Conservation (phyloP, 2,888 invertebrate species). For the Drosophila bunnanda region DNA sequence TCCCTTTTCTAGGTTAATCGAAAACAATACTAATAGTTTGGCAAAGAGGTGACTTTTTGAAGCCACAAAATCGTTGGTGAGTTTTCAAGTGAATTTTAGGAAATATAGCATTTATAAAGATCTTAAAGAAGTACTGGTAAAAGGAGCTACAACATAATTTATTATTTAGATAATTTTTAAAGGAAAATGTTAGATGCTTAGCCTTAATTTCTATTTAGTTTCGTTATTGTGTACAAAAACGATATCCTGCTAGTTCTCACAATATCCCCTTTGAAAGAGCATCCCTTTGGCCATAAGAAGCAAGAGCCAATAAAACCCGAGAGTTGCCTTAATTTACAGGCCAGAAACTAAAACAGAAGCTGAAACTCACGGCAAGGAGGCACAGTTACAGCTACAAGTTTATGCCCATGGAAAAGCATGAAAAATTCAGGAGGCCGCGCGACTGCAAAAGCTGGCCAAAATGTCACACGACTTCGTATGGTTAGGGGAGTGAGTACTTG, state of each 20-base stretch:
- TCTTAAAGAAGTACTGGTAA: not conserved
- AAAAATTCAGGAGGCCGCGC: conserved; percentile 77
- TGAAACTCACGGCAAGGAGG: conserved; percentile 37
- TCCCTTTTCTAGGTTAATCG: conserved; percentile 4
- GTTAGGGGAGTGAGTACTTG: conserved; percentile 1
- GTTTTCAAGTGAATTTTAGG: too few species aligned
- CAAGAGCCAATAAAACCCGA: conserved; percentile 66
- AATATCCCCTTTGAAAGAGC: not conserved
- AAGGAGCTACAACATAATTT: not conserved
- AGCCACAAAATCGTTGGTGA: not conserved
- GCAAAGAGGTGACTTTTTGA: not conserved
- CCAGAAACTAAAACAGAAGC: conserved; percentile 26
- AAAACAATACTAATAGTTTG: conserved; percentile 2
- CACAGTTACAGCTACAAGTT: conserved; percentile 52
- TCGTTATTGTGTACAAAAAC: not conserved
- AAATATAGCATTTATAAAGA: not conserved
- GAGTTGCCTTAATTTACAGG: conserved; percentile 68
- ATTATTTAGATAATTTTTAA: not conserved
- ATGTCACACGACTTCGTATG: conserved; percentile 54
- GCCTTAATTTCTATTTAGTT: not conserved
- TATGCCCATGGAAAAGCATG: conserved; percentile 74
- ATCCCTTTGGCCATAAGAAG: not conserved
- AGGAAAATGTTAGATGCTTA: not conserved
- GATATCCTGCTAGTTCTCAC: too few species aligned
- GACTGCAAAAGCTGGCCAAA: conserved; percentile 58